Evolutionary conservation across 2,888 invertebrate species (phyloP).

Genomic region (Pterostichus madidus): DNA sequence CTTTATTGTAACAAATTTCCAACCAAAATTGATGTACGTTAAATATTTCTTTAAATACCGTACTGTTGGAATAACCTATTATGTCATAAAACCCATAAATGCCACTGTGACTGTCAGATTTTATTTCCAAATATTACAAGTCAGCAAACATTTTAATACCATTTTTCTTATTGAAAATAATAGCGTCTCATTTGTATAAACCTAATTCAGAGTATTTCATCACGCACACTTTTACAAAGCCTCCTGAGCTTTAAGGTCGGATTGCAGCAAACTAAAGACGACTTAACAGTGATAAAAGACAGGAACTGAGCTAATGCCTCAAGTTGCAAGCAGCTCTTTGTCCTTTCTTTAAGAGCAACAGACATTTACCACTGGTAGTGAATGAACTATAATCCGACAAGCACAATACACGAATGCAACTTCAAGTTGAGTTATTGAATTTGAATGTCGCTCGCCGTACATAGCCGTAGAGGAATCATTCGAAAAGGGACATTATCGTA

Average conservation of each 20-base stretch:
- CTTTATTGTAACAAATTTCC: no score
- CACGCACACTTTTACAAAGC: not conserved
- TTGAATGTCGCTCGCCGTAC: not conserved
- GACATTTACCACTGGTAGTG: not conserved
- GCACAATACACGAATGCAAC: not conserved
- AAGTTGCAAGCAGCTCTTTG: constrained; percentile 31
- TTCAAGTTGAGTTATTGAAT: not conserved
- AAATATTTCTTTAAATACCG: no score
- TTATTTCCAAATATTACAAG: no score
- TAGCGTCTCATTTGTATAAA: not conserved
- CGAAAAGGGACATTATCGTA: not conserved
- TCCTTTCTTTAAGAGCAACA: constrained; percentile 3
- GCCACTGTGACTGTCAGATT: no score
- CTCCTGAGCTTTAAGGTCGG: not conserved
- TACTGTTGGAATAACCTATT: no score
- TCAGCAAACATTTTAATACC: no score
- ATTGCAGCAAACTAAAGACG: not conserved
- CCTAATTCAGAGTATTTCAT: not conserved
- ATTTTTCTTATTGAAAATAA: not conserved
- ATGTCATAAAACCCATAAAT: not conserved
- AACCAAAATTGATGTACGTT: no score
- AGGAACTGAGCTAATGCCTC: constrained; percentile 43
- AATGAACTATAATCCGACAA: constrained; percentile 8
- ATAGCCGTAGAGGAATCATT: not conserved
- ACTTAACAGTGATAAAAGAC: constrained; percentile 33